Evolutionary conservation across 2,888 invertebrate genomes (phyloP).

Genomic region (Parthenolecanium corni): DNA sequence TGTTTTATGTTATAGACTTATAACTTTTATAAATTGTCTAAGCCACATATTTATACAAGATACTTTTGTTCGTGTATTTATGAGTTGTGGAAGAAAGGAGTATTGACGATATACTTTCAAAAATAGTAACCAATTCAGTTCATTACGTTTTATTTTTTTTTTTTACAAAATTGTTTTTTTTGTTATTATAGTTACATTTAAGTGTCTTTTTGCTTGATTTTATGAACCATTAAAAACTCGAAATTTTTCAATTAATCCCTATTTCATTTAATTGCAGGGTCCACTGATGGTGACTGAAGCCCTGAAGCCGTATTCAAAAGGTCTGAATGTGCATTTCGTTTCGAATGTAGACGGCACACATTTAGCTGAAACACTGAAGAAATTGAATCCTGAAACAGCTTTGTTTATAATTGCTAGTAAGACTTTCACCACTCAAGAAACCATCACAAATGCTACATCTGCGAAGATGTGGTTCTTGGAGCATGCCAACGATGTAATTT

Average conservation of each 20-base stretch:
- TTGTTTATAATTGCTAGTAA: slow-evolving; percentile 98
- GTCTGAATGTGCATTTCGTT: slow-evolving; percentile 85
- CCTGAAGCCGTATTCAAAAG: slow-evolving; percentile 76
- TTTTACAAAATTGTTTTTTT: not conserved
- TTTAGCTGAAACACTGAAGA: slow-evolving; percentile 81
- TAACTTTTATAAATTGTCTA: no score
- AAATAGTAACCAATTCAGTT: no score
- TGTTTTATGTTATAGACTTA: no score
- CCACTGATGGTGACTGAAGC: slow-evolving; percentile 99
- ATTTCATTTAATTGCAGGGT: slow-evolving; percentile 47
- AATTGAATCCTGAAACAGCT: slow-evolving; percentile 80
- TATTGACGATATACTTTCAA: no score
- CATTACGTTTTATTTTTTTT: no score
- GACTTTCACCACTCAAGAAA: slow-evolving; percentile 98
- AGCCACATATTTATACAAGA: no score
- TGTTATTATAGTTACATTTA: no score
- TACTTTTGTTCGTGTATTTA: no score
- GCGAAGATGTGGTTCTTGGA: slow-evolving; percentile 93
- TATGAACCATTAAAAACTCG: no score
- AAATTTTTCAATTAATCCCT: no score
- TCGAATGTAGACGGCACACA: slow-evolving; percentile 99
- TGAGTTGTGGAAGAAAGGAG: no score
- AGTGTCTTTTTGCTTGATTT: no score
- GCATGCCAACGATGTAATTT: slow-evolving; percentile 68
- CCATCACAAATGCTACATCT: slow-evolving; percentile 95